phyloP scores from a whole-genome alignment of 1,140 invertebrate species.

The Heliconius himera region DNA sequence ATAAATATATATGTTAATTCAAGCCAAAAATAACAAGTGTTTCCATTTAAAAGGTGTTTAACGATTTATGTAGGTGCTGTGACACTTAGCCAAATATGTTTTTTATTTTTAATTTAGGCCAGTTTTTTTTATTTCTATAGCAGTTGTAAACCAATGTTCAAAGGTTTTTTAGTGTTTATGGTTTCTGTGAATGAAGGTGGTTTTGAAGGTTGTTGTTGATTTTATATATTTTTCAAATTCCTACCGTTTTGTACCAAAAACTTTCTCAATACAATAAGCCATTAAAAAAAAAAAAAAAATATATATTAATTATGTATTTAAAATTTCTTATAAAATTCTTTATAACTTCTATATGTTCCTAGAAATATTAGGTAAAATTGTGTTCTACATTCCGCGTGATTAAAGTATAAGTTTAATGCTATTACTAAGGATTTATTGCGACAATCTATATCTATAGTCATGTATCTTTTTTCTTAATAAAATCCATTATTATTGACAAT shows the following conservation, averaged over 20 bases:
- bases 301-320: too few species aligned
- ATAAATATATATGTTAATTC: neutral
- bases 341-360: too few species aligned
- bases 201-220: too few species aligned
- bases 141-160: too few species aligned
- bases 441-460: neutral
- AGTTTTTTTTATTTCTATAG: neutral
- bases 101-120: neutral
- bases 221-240: neutral
- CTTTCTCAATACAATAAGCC: too few species aligned
- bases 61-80: neutral
- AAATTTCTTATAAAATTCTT: too few species aligned
- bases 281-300: too few species aligned
- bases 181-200: too few species aligned
- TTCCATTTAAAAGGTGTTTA: neutral
- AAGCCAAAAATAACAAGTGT: neutral
- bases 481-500: too few species aligned
- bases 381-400: constrained; percentile 30
- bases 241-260: neutral
- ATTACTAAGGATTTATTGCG: neutral
- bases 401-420: constrained; percentile 5
- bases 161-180: neutral
- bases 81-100: neutral
- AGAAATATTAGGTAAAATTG: neutral
- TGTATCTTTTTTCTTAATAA: too few species aligned